Conservation (phyloP, 2,797 vertebrate species). For the Chloroceryle inda region DNA sequence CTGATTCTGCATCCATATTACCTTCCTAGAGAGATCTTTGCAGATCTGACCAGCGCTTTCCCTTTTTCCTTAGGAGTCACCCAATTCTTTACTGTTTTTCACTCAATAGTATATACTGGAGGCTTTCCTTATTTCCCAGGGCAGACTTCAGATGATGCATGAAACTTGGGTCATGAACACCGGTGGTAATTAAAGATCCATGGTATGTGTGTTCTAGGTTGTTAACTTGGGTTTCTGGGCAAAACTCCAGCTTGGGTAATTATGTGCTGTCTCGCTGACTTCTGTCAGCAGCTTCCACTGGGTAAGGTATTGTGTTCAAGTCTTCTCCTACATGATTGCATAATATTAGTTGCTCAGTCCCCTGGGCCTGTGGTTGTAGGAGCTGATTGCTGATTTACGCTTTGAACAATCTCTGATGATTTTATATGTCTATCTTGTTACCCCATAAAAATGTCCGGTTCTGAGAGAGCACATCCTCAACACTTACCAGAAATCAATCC, state of each 20-base stretch:
- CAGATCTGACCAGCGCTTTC: background rate
- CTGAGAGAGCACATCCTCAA: background rate
- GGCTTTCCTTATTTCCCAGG: slow-evolving; percentile 4
- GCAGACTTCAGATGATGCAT: background rate
- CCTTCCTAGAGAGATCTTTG: background rate
- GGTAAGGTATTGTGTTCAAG: background rate
- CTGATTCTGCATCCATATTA: background rate
- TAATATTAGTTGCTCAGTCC: background rate
- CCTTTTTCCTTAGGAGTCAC: background rate
- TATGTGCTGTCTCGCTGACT: background rate
- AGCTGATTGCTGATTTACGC: background rate
- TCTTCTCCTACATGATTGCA: background rate
- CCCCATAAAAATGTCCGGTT: background rate
- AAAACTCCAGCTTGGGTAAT: slow-evolving; percentile 38
- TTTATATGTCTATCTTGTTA: background rate
- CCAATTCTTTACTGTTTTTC: background rate
- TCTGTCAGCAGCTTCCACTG: background rate
- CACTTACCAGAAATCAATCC: background rate
- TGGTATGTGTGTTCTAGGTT: slow-evolving; percentile 15
- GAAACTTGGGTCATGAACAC: background rate
- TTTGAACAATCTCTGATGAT: background rate
- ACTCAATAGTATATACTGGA: fast-evolving
- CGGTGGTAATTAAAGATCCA: slow-evolving; percentile 20
- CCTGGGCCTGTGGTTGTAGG: background rate
- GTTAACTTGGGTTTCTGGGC: slow-evolving; percentile 27